Percentiles rank a stretch among this genome's conserved stretches.
phyloP scores from a whole-genome alignment of 2,888 invertebrate species.

The Sphaeridia pumilis region DNA sequence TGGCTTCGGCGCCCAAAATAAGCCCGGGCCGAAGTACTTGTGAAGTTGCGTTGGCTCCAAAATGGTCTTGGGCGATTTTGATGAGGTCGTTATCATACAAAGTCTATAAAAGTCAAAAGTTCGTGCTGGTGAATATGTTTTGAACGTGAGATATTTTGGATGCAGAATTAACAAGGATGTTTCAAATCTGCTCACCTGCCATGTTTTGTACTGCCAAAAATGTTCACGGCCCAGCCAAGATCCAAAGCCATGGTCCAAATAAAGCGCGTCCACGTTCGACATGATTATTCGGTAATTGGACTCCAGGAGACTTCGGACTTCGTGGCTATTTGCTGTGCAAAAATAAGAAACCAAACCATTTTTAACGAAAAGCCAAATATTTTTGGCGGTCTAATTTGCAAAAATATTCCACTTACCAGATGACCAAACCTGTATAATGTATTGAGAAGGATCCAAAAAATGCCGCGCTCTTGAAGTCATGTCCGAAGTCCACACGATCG shows the following conservation, averaged over 20 bases:
- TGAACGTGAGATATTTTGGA: neutral
- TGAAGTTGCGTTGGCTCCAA: slow-evolving; percentile 29
- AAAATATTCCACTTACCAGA: slow-evolving; percentile 26
- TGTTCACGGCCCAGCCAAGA: slow-evolving; percentile 34
- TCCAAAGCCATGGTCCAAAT: slow-evolving; percentile 69
- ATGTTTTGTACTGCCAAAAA: slow-evolving; percentile 30
- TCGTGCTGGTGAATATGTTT: neutral
- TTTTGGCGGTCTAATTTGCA: neutral
- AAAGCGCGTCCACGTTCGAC: slow-evolving; percentile 75
- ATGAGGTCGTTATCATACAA: slow-evolving; percentile 43
- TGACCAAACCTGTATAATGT: slow-evolving; percentile 35
- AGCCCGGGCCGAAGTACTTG: slow-evolving; percentile 30
- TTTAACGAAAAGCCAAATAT: neutral
- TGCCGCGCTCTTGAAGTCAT: slow-evolving; percentile 51
- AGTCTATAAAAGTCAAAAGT: slow-evolving; percentile 13
- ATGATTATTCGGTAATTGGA: slow-evolving; percentile 65
- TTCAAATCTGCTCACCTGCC: too few relatives aligned
- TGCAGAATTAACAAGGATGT: neutral
- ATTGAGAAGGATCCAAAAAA: slow-evolving; percentile 29
- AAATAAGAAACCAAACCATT: too few relatives aligned
- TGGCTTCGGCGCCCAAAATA: slow-evolving; percentile 49
- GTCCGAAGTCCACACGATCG: slow-evolving; percentile 68
- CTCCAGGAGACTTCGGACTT: slow-evolving; percentile 50
- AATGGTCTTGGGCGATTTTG: slow-evolving; percentile 34
- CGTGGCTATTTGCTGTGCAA: slow-evolving; percentile 44